Conservation (phyloP, 2,888 invertebrate species). For the Deroplatys truncata region DNA sequence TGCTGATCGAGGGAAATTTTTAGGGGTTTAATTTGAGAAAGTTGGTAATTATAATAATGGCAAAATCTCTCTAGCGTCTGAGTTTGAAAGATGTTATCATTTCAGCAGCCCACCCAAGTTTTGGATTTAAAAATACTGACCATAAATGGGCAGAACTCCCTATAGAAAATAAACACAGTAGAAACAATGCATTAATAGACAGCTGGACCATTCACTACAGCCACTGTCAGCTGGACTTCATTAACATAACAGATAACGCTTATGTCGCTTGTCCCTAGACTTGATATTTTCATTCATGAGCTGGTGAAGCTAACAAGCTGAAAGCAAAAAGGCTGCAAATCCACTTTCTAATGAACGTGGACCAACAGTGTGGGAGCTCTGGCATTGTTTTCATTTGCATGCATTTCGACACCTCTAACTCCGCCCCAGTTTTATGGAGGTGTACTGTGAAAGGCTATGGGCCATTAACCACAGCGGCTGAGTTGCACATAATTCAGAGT, state of each 20-base stretch:
- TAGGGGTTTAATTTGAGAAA: no score
- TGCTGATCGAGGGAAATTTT: no score
- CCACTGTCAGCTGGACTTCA: no score
- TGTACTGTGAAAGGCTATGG: background rate
- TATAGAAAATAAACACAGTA: no score
- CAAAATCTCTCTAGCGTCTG: no score
- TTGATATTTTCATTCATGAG: background rate
- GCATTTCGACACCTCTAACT: background rate
- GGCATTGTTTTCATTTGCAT: background rate
- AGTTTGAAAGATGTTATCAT: no score
- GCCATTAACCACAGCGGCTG: background rate
- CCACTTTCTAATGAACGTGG: background rate
- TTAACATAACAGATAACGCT: background rate
- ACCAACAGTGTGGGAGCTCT: background rate
- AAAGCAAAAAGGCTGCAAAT: background rate
- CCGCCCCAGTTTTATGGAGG: background rate
- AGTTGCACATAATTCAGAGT: background rate
- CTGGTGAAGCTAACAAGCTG: background rate
- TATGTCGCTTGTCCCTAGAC: background rate
- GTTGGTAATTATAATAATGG: no score
- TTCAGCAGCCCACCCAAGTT: no score
- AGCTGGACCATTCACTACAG: no score
- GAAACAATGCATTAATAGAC: no score
- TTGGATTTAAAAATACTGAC: no score
- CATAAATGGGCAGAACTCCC: no score